Percentiles rank a stretch among this genome's conserved stretches.
Evolutionary conservation across 2,888 invertebrate species (phyloP).

Genomic region (Cheilosia grossa): DNA sequence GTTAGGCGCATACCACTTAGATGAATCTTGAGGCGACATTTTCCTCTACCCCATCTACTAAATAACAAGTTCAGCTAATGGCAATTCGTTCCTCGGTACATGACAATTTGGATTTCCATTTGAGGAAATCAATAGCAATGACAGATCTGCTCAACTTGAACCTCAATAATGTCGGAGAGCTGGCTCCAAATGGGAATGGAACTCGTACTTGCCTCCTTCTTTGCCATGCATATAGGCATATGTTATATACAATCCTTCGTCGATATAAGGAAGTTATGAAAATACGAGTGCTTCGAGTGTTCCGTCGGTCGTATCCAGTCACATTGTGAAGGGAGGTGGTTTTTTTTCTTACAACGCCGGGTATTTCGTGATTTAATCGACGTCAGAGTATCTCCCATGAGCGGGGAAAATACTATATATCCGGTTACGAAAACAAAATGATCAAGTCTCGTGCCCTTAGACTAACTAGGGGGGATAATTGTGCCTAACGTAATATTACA

Average conservation of each 20-base stretch:
- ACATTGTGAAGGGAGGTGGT: background rate
- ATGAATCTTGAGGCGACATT: background rate
- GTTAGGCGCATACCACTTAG: constrained; percentile 10
- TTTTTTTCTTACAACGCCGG: constrained; percentile 9
- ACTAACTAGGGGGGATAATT: background rate
- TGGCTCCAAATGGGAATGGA: constrained; percentile 14
- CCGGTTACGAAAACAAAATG: constrained; percentile 44
- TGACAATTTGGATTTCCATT: constrained; percentile 38
- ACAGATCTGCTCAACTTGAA: constrained; percentile 53
- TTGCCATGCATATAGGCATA: background rate
- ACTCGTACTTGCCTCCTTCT: constrained; percentile 17
- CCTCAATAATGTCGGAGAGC: constrained; percentile 2
- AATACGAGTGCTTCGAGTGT: background rate
- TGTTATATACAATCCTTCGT: constrained; percentile 42
- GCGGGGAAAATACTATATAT: constrained; percentile 19
- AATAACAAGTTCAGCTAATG: constrained; percentile 21
- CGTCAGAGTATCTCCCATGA: constrained; percentile 18
- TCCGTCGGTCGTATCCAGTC: constrained; percentile 6
- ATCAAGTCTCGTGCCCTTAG: constrained; percentile 45
- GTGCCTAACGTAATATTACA: constrained; percentile 39
- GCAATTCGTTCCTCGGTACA: background rate
- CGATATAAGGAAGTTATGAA: constrained; percentile 22
- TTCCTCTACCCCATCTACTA: constrained; percentile 37
- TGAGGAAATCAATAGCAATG: constrained; percentile 45
- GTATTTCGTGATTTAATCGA: constrained; percentile 44